A percentile compares a stretch with the other conserved stretches of the same genome.
Conservation (phyloP, 2,797 vertebrate species). For the Enteromius argenteus region DNA sequence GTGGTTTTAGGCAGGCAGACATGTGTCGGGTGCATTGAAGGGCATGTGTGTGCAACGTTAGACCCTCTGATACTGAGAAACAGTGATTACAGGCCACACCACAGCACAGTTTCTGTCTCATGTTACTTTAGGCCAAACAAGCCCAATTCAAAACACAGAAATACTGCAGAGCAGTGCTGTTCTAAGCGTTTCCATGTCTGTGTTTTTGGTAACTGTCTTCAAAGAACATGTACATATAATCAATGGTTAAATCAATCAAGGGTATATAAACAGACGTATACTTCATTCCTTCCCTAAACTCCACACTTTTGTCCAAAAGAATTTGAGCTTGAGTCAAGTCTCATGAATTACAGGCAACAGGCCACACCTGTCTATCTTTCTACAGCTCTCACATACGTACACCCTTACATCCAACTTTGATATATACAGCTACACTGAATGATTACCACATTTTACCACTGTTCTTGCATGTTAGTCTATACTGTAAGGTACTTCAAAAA, state of each 20-base stretch:
- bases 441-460: not conserved
- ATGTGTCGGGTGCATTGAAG: constrained; percentile 56
- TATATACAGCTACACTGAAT: not conserved
- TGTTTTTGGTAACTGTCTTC: constrained; percentile 9
- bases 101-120: constrained; percentile 41
- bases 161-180: not conserved
- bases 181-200: not conserved
- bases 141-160: constrained; percentile 22
- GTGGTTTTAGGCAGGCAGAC: constrained; percentile 68
- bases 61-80: constrained; percentile 37
- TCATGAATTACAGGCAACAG: constrained; percentile 5
- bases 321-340: not conserved
- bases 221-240: constrained; percentile 15
- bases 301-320: not conserved
- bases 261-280: constrained; percentile 13
- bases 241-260: constrained; percentile 36
- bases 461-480: not conserved
- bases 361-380: constrained; percentile 13
- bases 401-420: not conserved
- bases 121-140: constrained; percentile 38
- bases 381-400: not conserved
- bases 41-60: constrained; percentile 39
- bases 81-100: constrained; percentile 57
- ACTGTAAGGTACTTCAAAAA: not conserved
- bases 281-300: not conserved